Percentiles rank a stretch among this genome's conserved stretches.
Conservation (phyloP, 2,797 vertebrate genomes). For the Anguilla marmorata region DNA sequence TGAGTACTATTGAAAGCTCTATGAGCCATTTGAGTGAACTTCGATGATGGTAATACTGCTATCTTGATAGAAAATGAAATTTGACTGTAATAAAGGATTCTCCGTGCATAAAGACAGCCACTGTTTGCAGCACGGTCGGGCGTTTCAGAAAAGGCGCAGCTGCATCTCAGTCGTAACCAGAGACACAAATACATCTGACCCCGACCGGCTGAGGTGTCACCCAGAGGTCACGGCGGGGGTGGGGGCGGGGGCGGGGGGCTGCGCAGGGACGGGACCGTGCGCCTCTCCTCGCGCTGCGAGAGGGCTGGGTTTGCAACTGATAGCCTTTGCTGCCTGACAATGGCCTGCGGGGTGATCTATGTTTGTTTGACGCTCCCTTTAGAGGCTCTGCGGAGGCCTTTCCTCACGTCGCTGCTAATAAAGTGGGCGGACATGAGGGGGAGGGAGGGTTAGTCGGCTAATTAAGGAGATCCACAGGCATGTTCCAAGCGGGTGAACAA, state of each 20-base stretch:
- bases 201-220: not conserved
- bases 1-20: not conserved
- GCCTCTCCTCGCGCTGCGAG: not conserved
- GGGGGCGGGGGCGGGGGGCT: not conserved
- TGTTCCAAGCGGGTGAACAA: not conserved
- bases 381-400: slow-evolving; percentile 29
- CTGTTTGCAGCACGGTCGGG: not conserved
- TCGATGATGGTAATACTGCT: not conserved
- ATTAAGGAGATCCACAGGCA: slow-evolving; percentile 36
- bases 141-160: not conserved
- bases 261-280: not conserved
- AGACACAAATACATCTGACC: not conserved
- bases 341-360: slow-evolving; percentile 52
- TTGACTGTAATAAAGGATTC: not conserved
- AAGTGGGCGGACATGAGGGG: slow-evolving; percentile 20
- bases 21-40: not conserved
- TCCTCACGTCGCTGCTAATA: slow-evolving; percentile 54
- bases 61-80: not conserved
- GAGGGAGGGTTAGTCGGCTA: slow-evolving; percentile 38
- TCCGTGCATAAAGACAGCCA: not conserved
- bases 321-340: not conserved
- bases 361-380: slow-evolving; percentile 59
- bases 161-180: not conserved
- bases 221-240: not conserved
- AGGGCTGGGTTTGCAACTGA: not conserved